phyloP scores from a whole-genome alignment of 1,140 invertebrate species.

The Drosophila funebris region DNA sequence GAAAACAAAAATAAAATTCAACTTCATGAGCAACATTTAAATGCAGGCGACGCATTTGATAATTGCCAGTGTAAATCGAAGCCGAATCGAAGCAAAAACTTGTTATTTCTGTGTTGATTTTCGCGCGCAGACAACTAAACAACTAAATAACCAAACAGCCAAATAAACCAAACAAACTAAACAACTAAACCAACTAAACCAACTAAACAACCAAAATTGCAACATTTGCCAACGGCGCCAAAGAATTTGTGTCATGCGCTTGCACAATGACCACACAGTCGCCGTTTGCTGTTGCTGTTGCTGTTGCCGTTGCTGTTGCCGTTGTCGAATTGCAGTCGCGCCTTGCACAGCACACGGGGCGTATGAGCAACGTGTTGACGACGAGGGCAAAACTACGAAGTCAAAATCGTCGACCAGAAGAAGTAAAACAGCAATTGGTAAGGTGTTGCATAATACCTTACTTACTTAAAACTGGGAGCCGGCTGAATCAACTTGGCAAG shows the following conservation, averaged over 20 bases:
- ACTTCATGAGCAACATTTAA: slow-evolving; percentile 32
- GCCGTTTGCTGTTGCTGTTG: not conserved
- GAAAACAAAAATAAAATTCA: not conserved
- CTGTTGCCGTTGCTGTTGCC: not conserved
- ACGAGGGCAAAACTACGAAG: slow-evolving; percentile 14
- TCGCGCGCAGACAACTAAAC: slow-evolving; percentile 42
- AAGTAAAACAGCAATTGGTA: slow-evolving; percentile 70
- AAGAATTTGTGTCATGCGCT: slow-evolving; percentile 74
- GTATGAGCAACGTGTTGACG: slow-evolving; percentile 54
- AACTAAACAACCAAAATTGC: slow-evolving; percentile 39
- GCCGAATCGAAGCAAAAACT: slow-evolving; percentile 11
- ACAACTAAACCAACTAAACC: slow-evolving; percentile 46
- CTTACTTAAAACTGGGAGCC: slow-evolving; percentile 14
- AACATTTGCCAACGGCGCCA: slow-evolving; percentile 45
- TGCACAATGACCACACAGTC: slow-evolving; percentile 55
- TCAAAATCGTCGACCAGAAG: slow-evolving; percentile 48
- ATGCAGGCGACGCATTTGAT: slow-evolving; percentile 29
- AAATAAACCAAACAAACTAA: slow-evolving; percentile 36
- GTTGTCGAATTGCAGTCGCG: not conserved
- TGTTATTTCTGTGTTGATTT: slow-evolving; percentile 30
- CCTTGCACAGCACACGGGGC: slow-evolving; percentile 44
- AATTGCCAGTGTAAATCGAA: slow-evolving; percentile 25
- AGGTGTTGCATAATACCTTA: slow-evolving; percentile 55
- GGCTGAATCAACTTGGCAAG: slow-evolving; percentile 42
- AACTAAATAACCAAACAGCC: not conserved